Percentiles rank a stretch among this genome's conserved stretches.
phyloP scores from a whole-genome alignment of 2,797 vertebrate species.

The Pseudopleuronectes americanus region DNA sequence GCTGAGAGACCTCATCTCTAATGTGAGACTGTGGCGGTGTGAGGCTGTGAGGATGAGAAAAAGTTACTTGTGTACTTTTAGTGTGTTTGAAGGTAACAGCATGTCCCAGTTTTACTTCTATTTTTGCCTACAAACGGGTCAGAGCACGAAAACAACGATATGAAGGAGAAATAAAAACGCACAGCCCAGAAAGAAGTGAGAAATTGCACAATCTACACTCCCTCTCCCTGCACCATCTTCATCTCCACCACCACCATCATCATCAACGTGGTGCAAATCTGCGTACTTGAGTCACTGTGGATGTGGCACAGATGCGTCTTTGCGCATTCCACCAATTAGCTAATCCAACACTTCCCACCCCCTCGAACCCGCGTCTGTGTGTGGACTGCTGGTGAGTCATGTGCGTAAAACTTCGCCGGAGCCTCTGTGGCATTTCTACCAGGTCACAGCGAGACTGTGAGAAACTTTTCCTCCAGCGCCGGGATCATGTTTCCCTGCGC shows the following conservation, averaged over 20 bases:
- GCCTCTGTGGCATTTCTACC: slow-evolving; percentile 12
- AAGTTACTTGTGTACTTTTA: background rate
- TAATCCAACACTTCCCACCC: background rate
- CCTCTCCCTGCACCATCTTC: slow-evolving; percentile 19
- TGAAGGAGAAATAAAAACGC: no score
- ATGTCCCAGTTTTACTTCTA: slow-evolving; percentile 30
- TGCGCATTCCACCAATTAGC: slow-evolving; percentile 2
- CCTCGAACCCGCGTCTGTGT: background rate
- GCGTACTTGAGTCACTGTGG: background rate
- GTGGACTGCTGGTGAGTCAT: background rate
- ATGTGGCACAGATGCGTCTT: slow-evolving; percentile 8
- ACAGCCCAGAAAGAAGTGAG: background rate
- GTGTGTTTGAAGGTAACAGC: slow-evolving; percentile 33
- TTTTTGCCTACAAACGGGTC: slow-evolving; percentile 21
- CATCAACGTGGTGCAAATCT: slow-evolving; percentile 19
- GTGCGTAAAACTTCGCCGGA: background rate
- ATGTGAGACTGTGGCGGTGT: background rate
- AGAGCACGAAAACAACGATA: no score
- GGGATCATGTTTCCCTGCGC: slow-evolving; percentile 57
- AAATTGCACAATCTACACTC: slow-evolving; percentile 38
- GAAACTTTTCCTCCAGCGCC: slow-evolving; percentile 62
- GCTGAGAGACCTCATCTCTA: background rate
- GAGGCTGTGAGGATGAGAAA: background rate
- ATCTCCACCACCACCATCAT: slow-evolving; percentile 7
- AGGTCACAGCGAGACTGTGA: slow-evolving; percentile 21